Conservation (phyloP, 1,140 invertebrate species). For the Zaprionus taronus region DNA sequence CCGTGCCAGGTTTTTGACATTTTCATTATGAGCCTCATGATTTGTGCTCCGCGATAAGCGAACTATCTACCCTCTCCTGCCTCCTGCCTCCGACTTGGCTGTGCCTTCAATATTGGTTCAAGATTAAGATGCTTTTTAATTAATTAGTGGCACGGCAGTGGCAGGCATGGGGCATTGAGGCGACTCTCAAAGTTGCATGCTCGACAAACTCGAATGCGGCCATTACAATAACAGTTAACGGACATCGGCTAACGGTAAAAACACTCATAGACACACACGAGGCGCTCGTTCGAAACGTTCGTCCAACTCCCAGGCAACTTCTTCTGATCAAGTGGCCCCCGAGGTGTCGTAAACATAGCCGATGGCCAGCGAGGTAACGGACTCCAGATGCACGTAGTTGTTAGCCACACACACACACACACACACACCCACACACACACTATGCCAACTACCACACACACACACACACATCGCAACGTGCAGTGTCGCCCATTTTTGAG, state of each 20-base stretch:
- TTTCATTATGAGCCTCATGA: constrained; percentile 69
- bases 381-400: constrained; percentile 48
- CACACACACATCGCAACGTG: constrained; percentile 30
- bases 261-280: neutral
- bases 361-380: constrained; percentile 37
- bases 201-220: constrained; percentile 26
- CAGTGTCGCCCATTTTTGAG: constrained; percentile 74
- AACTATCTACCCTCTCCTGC: constrained; percentile 19
- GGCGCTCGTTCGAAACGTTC: constrained; percentile 45
- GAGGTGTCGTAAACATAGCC: constrained; percentile 77
- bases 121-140: constrained; percentile 49
- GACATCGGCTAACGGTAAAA: constrained; percentile 9
- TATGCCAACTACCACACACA: neutral
- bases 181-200: constrained; percentile 22
- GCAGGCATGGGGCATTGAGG: neutral
- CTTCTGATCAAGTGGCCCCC: constrained; percentile 79
- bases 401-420: constrained; percentile 5
- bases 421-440: constrained; percentile 5
- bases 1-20: constrained; percentile 49
- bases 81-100: neutral
- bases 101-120: constrained; percentile 27
- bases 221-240: constrained; percentile 21
- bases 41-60: constrained; percentile 72
- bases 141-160: constrained; percentile 22
- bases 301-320: constrained; percentile 74